A percentile compares a stretch with the other conserved stretches of the same genome.
phyloP scores from a whole-genome alignment of 2,113 vertebrate genomes.

The Ellobius talpinus region DNA sequence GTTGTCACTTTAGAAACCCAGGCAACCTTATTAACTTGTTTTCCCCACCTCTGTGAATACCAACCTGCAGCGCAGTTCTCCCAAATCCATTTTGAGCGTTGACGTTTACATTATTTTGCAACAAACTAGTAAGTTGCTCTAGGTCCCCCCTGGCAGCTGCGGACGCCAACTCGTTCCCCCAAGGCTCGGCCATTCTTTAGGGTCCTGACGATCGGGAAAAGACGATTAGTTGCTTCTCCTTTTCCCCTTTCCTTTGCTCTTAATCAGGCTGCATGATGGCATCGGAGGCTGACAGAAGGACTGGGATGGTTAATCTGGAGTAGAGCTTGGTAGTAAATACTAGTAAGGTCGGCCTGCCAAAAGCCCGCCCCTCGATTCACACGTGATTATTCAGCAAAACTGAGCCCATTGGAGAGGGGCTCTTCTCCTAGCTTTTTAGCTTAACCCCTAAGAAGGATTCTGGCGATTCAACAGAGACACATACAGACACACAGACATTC shows the following conservation, averaged over 20 bases:
- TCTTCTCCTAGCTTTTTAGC: constrained; percentile 82
- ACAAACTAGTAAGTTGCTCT: constrained; percentile 88
- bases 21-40: constrained; percentile 86
- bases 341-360: constrained; percentile 91
- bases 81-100: constrained; percentile 92
- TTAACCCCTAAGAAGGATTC: constrained; percentile 87
- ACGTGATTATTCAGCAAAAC: constrained; percentile 91
- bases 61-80: constrained; percentile 96
- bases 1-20: constrained; percentile 86
- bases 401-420: constrained; percentile 83
- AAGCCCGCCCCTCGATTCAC: constrained; percentile 91
- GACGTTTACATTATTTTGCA: constrained; percentile 93
- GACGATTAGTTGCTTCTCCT: constrained; percentile 85
- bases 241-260: constrained; percentile 71
- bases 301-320: constrained; percentile 91
- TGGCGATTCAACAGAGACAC: constrained; percentile 82
- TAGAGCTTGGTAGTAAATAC: constrained; percentile 93
- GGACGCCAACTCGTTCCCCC: constrained; percentile 91
- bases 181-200: constrained; percentile 93
- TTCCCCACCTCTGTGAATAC: constrained; percentile 89
- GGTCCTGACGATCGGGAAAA: constrained; percentile 89
- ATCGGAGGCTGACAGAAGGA: constrained; percentile 90
- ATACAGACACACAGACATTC: constrained; percentile 73
- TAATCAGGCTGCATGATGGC: constrained; percentile 89
- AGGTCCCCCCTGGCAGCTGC: constrained; percentile 95